Base-by-base conservation (phyloP, 2,888 invertebrate species). In the Cerceris rybyensis region DNA sequence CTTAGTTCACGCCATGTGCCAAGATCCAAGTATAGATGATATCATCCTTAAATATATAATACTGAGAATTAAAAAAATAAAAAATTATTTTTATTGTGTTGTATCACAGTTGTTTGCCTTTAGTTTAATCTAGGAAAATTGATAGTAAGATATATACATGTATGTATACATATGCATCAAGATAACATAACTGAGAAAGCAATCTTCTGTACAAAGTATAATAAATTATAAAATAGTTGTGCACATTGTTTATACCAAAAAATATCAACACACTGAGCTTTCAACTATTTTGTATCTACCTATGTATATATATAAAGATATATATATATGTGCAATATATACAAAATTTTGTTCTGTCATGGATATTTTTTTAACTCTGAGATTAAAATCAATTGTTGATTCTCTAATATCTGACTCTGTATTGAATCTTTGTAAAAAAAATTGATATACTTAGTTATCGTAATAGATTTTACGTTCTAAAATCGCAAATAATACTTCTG, bases 1-100 rank as follows among this genome's bases (percentile, higher is more conserved):
- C 84, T 83, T 83, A 81, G 81, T 84, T 86, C 81, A 86, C 81
- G 82, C 88, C 82, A 82, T 85, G 66, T 87, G 85, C 83, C 80
- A 76, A 80, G 78, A 85, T 80, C 81, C 78, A 81, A 84, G 76
- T 78, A 66, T 57, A 80, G 63, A 71, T 17, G 72, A 52, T 57
- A 76, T 58, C 75, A 73, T 75, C 58, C 72, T 79, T 61, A 52
- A 79, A 76, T 69, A 76, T 60, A 70, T 85, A 83, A 83, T 83
- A 85, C 82, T 85, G 80, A 77, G 58, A 68, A 72, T 83, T 28
- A 73, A 70, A 72, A 81, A 80, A 77, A 77, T 84, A 72, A 81
- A 73, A 83, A 82, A 69, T 72, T 78, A 78, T 65, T 78, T 76
- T 78, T 75, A 81, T 78, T 70, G 59, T 76, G 70, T 77, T 46